Base-by-base conservation (phyloP, 2,113 vertebrate genomes). In the Ariopsis seemanni region DNA sequence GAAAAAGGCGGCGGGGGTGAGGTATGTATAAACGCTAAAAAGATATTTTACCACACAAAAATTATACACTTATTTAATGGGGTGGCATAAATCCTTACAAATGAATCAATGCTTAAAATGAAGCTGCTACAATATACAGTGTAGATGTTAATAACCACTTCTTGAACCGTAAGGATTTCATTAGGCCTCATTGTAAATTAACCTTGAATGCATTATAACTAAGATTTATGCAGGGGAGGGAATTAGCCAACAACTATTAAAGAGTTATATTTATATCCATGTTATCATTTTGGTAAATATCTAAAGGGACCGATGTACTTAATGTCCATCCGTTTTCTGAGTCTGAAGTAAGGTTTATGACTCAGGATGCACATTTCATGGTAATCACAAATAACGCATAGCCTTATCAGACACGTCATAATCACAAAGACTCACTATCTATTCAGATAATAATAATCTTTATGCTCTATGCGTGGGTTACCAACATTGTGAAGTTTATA, bases 401-500 rank as follows among this genome's bases (percentile, higher is more conserved):
- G 20, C 11, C 9, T n/a, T 72, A 82, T 25, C 77, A 81, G 63
- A 50, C 67, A 10, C 55, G 62, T 50, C 48, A 62, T 74, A 74
- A 74, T 81, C 67, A 62, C 65, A 50, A 69, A 7, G 10, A 5
- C 53, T 60, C 67, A 48, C 30, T 57, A 15, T 82, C 53, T 81
- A 60, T 82, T 82, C 25, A 30, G 67, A 74, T 82, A 1, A 48
- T 82, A 1, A 48, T 52, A 42, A 57, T 20, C 27, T 27, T 71
- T 34, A n/a, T 48, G 53, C 2, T 42, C 57, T 74, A n/a, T 34
- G 20, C 63, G 25, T 75, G 67, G 67, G 22, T 75, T 85, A 75
- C 82, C 34, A 85, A 34, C 79, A 77, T 10, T 85, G 69, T 63
- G 42, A 11, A 83, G 71, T 81, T 86, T 20, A 69, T 74, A 60